Evolutionary conservation across 2,797 vertebrate species (phyloP).

Genomic region (Lithobates sylvaticus): DNA sequence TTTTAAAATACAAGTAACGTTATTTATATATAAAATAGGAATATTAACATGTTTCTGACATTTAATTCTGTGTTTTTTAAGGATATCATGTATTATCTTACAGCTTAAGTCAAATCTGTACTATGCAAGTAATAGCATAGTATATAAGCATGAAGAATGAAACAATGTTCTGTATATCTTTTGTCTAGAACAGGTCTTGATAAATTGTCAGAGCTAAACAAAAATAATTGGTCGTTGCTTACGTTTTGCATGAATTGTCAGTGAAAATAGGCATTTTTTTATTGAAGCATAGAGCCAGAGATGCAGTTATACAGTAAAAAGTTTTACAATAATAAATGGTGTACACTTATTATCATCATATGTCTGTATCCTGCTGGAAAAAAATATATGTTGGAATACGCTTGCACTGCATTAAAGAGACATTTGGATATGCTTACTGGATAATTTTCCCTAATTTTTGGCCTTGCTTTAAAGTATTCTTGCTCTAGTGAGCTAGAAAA

Average conservation of each 20-base stretch:
- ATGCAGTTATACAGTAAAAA: slow-evolving; percentile 21
- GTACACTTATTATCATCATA: slow-evolving; percentile 48
- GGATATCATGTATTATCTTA: background rate
- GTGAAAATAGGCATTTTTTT: slow-evolving; percentile 20
- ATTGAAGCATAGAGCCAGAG: slow-evolving; percentile 20
- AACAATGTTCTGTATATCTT: background rate
- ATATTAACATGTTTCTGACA: no score
- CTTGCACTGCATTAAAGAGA: slow-evolving; percentile 46
- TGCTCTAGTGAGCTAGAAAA: slow-evolving; percentile 45
- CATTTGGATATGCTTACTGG: slow-evolving; percentile 52
- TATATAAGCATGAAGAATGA: no score
- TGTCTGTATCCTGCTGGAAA: slow-evolving; percentile 52
- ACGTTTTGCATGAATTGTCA: slow-evolving; percentile 11
- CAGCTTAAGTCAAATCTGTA: background rate
- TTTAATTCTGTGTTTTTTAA: background rate
- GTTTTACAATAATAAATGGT: slow-evolving; percentile 48
- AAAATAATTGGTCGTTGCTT: background rate
- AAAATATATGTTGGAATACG: slow-evolving; percentile 44
- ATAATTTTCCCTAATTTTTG: slow-evolving; percentile 53
- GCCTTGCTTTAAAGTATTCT: slow-evolving; percentile 50
- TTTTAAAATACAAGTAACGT: no score
- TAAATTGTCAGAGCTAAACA: background rate
- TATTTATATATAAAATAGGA: no score
- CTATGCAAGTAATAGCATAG: no score
- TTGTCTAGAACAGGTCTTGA: slow-evolving; percentile 3